Percentiles rank a stretch among this genome's conserved stretches.
Conservation (phyloP, 2,113 vertebrate species). For the Xyliphius kryptos region DNA sequence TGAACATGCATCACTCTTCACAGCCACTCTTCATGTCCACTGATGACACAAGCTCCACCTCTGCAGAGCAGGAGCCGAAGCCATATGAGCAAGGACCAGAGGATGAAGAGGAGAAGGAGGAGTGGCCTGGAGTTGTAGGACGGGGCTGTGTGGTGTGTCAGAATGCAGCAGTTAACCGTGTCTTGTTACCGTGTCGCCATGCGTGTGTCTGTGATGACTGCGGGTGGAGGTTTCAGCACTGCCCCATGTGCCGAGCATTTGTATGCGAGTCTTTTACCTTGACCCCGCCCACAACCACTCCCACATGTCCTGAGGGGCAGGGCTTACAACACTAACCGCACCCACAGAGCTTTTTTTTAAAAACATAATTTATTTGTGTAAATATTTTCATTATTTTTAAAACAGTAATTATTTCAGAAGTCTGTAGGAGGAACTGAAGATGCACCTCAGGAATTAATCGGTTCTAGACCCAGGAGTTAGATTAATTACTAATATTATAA, state of each 20-base stretch:
- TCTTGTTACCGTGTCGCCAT: conserved; percentile 88
- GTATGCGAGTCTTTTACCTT: conserved; percentile 83
- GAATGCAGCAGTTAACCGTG: conserved; percentile 81
- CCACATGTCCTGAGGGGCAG: neutral
- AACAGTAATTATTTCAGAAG: too few species aligned
- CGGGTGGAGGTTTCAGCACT: conserved; percentile 77
- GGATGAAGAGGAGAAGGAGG: conserved; percentile 57
- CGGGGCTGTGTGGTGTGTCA: conserved; percentile 94
- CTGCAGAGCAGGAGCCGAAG: neutral
- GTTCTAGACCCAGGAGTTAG: too few species aligned
- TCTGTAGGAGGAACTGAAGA: too few species aligned
- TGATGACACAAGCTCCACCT: conserved; percentile 45
- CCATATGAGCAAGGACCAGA: conserved; percentile 23
- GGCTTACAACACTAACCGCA: too few species aligned
- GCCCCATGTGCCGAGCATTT: conserved; percentile 89
- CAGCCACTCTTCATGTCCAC: conserved; percentile 96
- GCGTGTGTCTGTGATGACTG: conserved; percentile 83
- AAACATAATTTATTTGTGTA: too few species aligned
- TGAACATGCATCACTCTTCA: conserved; percentile 10
- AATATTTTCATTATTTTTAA: too few species aligned
- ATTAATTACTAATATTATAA: too few species aligned
- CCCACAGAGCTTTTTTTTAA: too few species aligned
- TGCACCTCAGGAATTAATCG: too few species aligned
- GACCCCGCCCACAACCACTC: conserved; percentile 18
- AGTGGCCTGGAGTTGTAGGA: conserved; percentile 57